phyloP scores from a whole-genome alignment of 2,888 invertebrate genomes.

The Seira musarum region DNA sequence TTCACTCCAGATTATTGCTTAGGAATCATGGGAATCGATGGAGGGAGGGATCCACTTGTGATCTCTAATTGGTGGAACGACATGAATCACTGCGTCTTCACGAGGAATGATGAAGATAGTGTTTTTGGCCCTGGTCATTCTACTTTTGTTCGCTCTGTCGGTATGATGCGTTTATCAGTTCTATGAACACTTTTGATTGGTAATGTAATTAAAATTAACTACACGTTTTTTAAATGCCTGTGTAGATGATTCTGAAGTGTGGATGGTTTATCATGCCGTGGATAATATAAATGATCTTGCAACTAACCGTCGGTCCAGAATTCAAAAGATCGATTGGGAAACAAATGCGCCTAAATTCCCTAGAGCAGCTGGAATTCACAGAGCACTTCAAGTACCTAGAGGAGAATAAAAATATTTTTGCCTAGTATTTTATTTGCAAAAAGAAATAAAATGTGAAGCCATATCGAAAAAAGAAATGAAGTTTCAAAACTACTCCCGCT shows the following conservation, averaged over 20 bases:
- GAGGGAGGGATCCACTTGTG: slow-evolving; percentile 39
- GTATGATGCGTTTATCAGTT: slow-evolving; percentile 11
- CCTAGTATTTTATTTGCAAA: too few species aligned
- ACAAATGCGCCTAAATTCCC: slow-evolving; percentile 51
- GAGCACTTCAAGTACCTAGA: too few species aligned
- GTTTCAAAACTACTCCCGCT: too few species aligned
- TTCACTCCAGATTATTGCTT: slow-evolving; percentile 54
- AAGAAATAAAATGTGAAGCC: too few species aligned
- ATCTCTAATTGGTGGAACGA: slow-evolving; percentile 59
- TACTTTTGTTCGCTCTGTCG: slow-evolving; percentile 45
- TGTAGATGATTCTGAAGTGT: slow-evolving; percentile 44
- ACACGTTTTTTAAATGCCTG: not conserved
- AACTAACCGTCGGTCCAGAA: slow-evolving; percentile 30
- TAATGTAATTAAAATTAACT: not conserved
- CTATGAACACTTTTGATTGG: not conserved
- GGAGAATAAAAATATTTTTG: too few species aligned
- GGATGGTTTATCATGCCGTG: slow-evolving; percentile 57
- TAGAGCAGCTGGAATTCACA: too few species aligned
- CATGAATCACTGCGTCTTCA: slow-evolving; percentile 54
- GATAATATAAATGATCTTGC: slow-evolving; percentile 40
- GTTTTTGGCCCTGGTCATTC: slow-evolving; percentile 58
- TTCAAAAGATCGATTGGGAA: slow-evolving; percentile 55
- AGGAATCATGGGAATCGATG: slow-evolving; percentile 60
- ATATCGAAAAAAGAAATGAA: too few species aligned
- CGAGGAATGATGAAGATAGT: slow-evolving; percentile 49